These are phyloP conservation scores for Plectrocnemia conspersa DNA, from an alignment of 1,140 invertebrate species.

Conservation along the genomic window DNA sequence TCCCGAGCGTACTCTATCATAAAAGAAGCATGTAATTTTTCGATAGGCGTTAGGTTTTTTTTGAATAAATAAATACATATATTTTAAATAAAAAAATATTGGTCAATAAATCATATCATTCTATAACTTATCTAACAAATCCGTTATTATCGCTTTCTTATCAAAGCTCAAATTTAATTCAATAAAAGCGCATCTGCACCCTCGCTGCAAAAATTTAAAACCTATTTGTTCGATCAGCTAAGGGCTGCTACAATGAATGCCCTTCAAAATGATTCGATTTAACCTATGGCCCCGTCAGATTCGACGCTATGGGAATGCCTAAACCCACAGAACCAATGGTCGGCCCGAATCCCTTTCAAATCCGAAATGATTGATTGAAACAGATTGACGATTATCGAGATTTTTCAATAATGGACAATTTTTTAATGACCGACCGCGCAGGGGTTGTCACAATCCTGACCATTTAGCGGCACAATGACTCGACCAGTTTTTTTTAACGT, in stretches of 20 bases:
- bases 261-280: slow-evolving; percentile 32
- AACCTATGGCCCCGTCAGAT: slow-evolving; percentile 25
- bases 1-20: too few species aligned
- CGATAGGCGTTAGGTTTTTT: too few species aligned
- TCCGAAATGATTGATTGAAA: slow-evolving; percentile 34
- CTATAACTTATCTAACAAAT: too few species aligned
- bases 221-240: slow-evolving; percentile 26
- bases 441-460: slow-evolving; percentile 6
- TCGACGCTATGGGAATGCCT: too few species aligned
- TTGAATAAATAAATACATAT: too few species aligned
- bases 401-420: slow-evolving; percentile 18
- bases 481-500: slow-evolving; percentile 15
- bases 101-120: too few species aligned
- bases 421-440: slow-evolving; percentile 15
- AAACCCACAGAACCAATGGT: too few species aligned
- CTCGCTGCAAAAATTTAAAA: slow-evolving; percentile 24
- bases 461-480: slow-evolving; percentile 21
- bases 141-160: too few species aligned
- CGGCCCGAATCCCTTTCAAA: slow-evolving; percentile 5
- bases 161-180: too few species aligned
- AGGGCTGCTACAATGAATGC: slow-evolving; percentile 25
- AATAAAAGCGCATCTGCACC: too few species aligned
- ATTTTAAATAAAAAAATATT: too few species aligned
- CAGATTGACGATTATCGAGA: slow-evolving; percentile 32
- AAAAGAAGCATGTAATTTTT: too few species aligned